These are phyloP conservation scores for Prosopocoilus inquinatus DNA, from an alignment of 2,888 invertebrate genomes.

Conservation along the genomic window DNA sequence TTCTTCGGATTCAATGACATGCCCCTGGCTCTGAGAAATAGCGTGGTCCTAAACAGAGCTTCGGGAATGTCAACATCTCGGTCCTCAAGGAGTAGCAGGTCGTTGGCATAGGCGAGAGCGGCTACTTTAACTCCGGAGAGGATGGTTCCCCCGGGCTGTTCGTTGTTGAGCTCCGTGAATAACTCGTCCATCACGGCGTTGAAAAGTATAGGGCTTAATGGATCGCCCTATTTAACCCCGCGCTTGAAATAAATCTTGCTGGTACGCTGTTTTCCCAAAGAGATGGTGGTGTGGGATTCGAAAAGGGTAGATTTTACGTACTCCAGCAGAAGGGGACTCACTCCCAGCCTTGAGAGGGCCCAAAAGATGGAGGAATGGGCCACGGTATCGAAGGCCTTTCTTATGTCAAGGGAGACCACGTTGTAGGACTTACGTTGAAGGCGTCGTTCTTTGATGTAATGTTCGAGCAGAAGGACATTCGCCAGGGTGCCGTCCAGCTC, in stretches of 20 bases:
- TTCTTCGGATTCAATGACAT: slow-evolving; percentile 26
- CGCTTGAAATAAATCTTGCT: slow-evolving; percentile 24
- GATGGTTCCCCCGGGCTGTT: slow-evolving; percentile 19
- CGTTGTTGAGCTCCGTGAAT: slow-evolving; percentile 10
- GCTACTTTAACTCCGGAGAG: slow-evolving; percentile 18
- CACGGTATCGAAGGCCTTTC: slow-evolving; percentile 31
- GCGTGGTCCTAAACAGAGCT: not conserved
- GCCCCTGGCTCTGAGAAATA: slow-evolving; percentile 23
- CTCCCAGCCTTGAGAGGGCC: slow-evolving; percentile 35
- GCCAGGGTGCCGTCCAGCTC: slow-evolving; percentile 42
- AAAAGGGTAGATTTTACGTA: slow-evolving; percentile 35
- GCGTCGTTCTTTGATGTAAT: slow-evolving; percentile 33
- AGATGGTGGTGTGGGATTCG: slow-evolving; percentile 29
- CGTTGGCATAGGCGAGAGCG: slow-evolving; percentile 44
- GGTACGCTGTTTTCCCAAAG: slow-evolving; percentile 14
- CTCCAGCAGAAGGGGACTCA: slow-evolving; percentile 34
- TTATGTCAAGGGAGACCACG: slow-evolving; percentile 38
- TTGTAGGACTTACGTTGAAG: slow-evolving; percentile 34
- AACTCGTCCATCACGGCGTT: slow-evolving; percentile 35
- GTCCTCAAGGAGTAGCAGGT: slow-evolving; percentile 39
- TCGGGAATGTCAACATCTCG: slow-evolving; percentile 34
- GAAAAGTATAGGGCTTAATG: slow-evolving; percentile 33
- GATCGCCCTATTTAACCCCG: slow-evolving; percentile 48
- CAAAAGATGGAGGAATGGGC: slow-evolving; percentile 26
- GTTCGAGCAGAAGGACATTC: slow-evolving; percentile 37